Evolutionary conservation across 2,797 vertebrate species (phyloP).

Genomic region (Cossypha caffra): DNA sequence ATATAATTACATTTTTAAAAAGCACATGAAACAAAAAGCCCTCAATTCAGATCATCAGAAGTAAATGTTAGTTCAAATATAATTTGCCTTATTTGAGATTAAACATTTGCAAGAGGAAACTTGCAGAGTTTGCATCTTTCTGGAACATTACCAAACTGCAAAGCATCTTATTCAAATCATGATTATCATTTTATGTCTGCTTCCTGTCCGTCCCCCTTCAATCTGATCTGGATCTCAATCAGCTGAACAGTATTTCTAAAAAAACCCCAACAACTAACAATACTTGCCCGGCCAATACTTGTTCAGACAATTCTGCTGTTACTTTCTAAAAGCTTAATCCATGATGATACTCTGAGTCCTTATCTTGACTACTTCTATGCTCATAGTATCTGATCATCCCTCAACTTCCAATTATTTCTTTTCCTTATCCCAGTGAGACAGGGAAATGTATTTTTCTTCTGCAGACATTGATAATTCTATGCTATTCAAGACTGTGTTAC

Average conservation of each 20-base stretch:
- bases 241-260: not conserved
- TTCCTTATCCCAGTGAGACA: not conserved
- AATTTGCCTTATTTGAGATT: not conserved
- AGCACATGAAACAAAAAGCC: not conserved
- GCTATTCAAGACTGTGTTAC: not conserved
- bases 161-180: not conserved
- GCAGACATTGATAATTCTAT: not conserved
- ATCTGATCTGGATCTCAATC: not conserved
- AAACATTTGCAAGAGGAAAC: not conserved
- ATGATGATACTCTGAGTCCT: not conserved
- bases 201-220: not conserved
- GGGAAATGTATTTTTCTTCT: not conserved
- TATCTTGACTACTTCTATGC: not conserved
- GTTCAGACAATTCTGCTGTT: not conserved
- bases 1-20: not conserved
- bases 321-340: not conserved
- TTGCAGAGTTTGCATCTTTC: not conserved
- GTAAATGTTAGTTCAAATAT: not conserved
- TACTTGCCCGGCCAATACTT: not conserved
- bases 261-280: rapidly evolving
- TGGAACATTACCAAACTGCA: not conserved
- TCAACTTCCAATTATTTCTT: not conserved
- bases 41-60: not conserved
- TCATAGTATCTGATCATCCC: not conserved
- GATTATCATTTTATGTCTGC: not conserved